These are phyloP conservation scores for Heliconius ethilla DNA, from an alignment of 2,888 invertebrate genomes.

Conservation along the genomic window DNA sequence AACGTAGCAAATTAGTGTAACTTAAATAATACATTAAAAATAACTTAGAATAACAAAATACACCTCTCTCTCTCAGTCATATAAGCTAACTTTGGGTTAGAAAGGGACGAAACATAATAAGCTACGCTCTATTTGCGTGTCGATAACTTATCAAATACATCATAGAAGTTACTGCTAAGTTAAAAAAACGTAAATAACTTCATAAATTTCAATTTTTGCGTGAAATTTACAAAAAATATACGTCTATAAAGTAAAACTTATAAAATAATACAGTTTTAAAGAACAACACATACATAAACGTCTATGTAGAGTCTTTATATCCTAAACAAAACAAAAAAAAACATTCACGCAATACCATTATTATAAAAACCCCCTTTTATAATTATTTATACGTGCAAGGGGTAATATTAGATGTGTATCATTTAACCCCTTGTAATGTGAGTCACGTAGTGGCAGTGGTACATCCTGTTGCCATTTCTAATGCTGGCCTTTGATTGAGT, in stretches of 20 bases:
- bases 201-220: constrained; percentile 1
- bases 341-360: constrained; percentile 3
- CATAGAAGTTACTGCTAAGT: constrained; percentile 1
- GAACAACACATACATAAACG: background rate
- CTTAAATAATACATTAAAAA: constrained; percentile 2
- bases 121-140: constrained; percentile 15
- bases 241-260: background rate
- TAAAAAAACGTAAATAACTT: no score
- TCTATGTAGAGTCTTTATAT: background rate
- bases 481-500: constrained; percentile 14
- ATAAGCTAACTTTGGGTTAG: constrained; percentile 1
- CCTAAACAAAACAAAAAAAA: background rate
- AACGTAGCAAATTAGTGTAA: constrained; percentile 12
- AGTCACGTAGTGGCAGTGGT: constrained; percentile 22
- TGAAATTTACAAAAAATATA: background rate
- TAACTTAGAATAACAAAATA: constrained; percentile 19
- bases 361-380: constrained; percentile 3
- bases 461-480: constrained; percentile 17
- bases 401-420: constrained; percentile 14
- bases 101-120: constrained; percentile 17
- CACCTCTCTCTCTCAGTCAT: constrained; percentile 5
- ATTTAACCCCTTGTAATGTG: constrained; percentile 21
- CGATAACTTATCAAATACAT: constrained; percentile 26
- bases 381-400: constrained; percentile 21
- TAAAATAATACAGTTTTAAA: background rate